Base-by-base conservation (phyloP, 2,113 vertebrate species). In the Rana temporaria region DNA sequence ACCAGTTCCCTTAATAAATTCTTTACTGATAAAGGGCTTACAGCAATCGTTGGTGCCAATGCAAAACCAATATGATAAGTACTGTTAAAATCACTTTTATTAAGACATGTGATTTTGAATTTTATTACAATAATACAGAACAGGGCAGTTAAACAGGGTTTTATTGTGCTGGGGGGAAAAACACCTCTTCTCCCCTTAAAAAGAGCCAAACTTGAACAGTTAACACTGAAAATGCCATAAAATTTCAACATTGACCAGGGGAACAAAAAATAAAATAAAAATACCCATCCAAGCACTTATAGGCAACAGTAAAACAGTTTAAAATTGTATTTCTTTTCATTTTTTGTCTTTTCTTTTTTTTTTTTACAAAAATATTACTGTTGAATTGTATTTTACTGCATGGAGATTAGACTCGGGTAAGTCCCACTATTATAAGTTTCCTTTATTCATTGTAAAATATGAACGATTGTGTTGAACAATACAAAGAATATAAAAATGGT, bases 141-240 rank as follows among this genome's bases (percentile, higher is more conserved):
- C 81, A 76, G 81, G 81, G 81, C 72, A 68, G 81, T 82, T 82
- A 76, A 83, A 76, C 63, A 4, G 72, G 81, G 22, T 76, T 76
- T 76, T 76, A 83, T 83, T 83, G 81, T 83, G 81, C 81, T 76
- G 53, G 81, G 72, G 32, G 85, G 91, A 92, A 90, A 86, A 52
- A 0, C 65, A 85, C 85, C 85, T 32, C 84, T 85, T 90, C 90
- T 86, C 85, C 65, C 84, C 84, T 78, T 86, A 93, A 91, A 86
- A 93, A 88, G 90, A 91, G 89, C 91, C 85, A 89, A 87, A 91
- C 89, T 91, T 90, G 90, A 90, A 94, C 93, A 94, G 91, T 92
- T 94, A 95, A 94, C 93, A 94, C 92, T 92, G 93, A 94, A 87
- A 93, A 93, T 92, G 92, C 90, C 90, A 93, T 91, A 92, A 92